phyloP scores from a whole-genome alignment of 2,888 invertebrate species.

The Branchellion lobata region DNA sequence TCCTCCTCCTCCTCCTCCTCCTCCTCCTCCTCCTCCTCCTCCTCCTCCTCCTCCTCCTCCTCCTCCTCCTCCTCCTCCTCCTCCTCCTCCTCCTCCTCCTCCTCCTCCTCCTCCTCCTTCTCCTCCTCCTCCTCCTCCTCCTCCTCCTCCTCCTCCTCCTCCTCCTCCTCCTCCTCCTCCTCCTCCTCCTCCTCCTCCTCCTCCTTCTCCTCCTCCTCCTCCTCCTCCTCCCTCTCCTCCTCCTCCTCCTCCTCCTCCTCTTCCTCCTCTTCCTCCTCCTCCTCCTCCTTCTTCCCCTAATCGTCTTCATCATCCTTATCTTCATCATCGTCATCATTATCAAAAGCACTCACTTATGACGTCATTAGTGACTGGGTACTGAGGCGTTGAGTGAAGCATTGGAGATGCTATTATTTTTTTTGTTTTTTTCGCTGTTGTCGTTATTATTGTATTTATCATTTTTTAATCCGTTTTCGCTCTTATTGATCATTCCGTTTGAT shows the following conservation, averaged over 20 bases:
- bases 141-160: not conserved
- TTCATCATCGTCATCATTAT: not conserved
- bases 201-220: no score
- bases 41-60: not conserved
- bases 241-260: no score
- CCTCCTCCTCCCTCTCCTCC: no score
- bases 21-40: not conserved
- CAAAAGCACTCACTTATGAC: not conserved
- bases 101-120: no score
- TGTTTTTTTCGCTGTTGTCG: no score
- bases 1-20: conserved; percentile 11
- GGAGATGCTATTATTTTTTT: no score
- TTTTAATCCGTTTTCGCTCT: no score
- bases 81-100: no score
- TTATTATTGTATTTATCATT: no score
- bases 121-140: not conserved
- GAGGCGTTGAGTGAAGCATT: no score
- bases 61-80: not conserved
- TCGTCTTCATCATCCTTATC: not conserved
- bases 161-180: not conserved
- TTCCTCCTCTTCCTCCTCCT: no score
- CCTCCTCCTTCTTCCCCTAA: conserved; percentile 90
- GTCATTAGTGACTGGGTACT: not conserved
- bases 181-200: no score
- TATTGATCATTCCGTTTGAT: not conserved